phyloP scores from a whole-genome alignment of 1,140 invertebrate species.

The Drosophila hydei region DNA sequence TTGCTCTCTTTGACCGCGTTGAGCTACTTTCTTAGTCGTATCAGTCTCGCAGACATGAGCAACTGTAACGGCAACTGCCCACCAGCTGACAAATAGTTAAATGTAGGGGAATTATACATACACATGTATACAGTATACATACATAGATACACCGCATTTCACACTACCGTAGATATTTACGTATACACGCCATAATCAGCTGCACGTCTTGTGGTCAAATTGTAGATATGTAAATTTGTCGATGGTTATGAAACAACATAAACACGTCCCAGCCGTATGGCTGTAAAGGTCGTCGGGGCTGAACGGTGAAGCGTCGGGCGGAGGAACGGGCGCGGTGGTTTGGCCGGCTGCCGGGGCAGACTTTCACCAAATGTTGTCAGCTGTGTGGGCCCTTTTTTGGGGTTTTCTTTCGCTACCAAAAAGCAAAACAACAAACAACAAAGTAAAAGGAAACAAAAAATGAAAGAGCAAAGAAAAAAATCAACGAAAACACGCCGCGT shows the following conservation, averaged over 20 bases:
- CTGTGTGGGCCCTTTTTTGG: constrained; percentile 58
- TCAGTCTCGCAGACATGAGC: constrained; percentile 22
- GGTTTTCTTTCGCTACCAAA: constrained; percentile 34
- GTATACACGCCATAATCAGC: constrained; percentile 46
- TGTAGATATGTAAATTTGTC: constrained; percentile 73
- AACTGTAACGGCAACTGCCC: constrained; percentile 33
- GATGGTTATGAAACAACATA: constrained; percentile 78
- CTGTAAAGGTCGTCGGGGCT: constrained; percentile 10
- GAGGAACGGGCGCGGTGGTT: not conserved
- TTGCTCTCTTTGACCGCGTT: constrained; percentile 1
- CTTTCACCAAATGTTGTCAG: constrained; percentile 72
- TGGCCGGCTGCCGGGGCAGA: constrained; percentile 34
- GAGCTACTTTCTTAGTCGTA: constrained; percentile 47
- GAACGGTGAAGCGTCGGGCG: not conserved
- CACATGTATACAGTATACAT: not conserved
- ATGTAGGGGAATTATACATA: constrained; percentile 15
- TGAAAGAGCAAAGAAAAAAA: constrained; percentile 40
- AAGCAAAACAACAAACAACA: constrained; percentile 66
- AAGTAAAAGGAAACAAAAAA: constrained; percentile 33
- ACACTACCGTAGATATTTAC: not conserved
- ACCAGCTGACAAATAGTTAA: constrained; percentile 35
- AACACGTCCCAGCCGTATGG: constrained; percentile 55
- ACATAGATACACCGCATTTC: constrained; percentile 21
- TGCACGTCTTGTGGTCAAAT: constrained; percentile 45
- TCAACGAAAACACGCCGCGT: constrained; percentile 53